These are phyloP conservation scores for Cinclus cinclus DNA, from an alignment of 2,113 vertebrate genomes.

Conservation along the genomic window DNA sequence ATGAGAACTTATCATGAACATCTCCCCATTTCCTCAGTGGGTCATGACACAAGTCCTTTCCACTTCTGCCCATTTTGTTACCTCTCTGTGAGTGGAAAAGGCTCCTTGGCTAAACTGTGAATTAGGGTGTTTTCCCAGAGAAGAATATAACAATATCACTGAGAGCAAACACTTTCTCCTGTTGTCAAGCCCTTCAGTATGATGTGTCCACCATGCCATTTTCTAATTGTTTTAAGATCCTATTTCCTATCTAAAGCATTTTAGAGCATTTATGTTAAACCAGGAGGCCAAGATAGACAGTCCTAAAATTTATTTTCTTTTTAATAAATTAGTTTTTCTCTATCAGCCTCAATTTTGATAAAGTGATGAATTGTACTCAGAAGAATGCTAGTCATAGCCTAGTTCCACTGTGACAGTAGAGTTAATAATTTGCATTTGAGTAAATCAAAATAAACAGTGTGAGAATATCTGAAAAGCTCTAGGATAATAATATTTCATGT, in stretches of 20 bases:
- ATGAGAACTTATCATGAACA: background rate
- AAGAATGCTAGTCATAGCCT: background rate
- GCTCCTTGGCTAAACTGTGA: background rate
- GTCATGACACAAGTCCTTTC: background rate
- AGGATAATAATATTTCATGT: background rate
- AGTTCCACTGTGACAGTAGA: background rate
- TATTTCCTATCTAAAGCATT: background rate
- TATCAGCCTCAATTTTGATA: background rate
- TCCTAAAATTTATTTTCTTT: background rate
- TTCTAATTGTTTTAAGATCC: background rate
- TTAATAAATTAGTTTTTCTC: background rate
- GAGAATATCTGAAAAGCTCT: background rate
- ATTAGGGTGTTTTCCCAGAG: background rate
- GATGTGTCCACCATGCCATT: background rate
- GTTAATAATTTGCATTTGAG: background rate
- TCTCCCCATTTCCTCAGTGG: background rate
- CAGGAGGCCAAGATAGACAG: background rate
- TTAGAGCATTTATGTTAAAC: background rate
- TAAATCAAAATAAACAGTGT: background rate
- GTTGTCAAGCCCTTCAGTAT: background rate
- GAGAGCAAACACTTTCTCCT: background rate
- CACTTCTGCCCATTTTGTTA: background rate
- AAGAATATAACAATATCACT: background rate
- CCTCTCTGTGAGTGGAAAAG: background rate
- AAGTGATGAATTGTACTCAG: background rate